phyloP scores from a whole-genome alignment of 1,140 invertebrate species.

The Drosophila takahashii region DNA sequence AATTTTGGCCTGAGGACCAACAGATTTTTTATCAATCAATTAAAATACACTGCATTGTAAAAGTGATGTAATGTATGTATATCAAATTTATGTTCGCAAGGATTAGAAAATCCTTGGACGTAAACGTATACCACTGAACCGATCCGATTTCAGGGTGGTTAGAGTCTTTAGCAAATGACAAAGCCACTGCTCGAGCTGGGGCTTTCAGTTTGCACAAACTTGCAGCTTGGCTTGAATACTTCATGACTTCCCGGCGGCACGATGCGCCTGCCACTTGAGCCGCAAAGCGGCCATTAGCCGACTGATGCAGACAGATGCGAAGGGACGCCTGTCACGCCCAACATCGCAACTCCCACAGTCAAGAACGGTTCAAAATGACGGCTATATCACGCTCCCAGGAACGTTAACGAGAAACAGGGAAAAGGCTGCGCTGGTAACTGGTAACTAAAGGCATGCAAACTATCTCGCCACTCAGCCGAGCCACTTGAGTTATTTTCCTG shows the following conservation, averaged over 20 bases:
- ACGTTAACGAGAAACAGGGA: constrained; percentile 54
- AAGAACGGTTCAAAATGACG: constrained; percentile 5
- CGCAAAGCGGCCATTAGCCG: constrained; percentile 77
- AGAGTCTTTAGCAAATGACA: constrained; percentile 24
- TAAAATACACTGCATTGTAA: too few species aligned
- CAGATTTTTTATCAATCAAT: too few species aligned
- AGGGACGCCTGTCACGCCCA: constrained; percentile 48
- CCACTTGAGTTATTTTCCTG: constrained; percentile 43
- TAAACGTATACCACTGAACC: not conserved
- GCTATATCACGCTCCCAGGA: constrained; percentile 19
- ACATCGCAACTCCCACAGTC: not conserved
- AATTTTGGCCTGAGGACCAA: too few species aligned
- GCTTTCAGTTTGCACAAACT: constrained; percentile 36
- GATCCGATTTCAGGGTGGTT: constrained; percentile 2
- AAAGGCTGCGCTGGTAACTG: constrained; percentile 60
- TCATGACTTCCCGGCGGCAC: constrained; percentile 52
- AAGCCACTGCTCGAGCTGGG: constrained; percentile 5
- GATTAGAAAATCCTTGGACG: too few species aligned
- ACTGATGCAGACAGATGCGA: constrained; percentile 60
- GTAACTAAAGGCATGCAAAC: constrained; percentile 68
- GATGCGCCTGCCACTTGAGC: constrained; percentile 60
- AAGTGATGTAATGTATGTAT: too few species aligned
- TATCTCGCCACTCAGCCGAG: constrained; percentile 55
- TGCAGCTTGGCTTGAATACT: constrained; percentile 66
- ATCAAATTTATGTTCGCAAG: too few species aligned